Percentiles rank a stretch among this genome's conserved stretches.
phyloP scores from a whole-genome alignment of 1,140 invertebrate species.

The Sycophaga agraensis region DNA sequence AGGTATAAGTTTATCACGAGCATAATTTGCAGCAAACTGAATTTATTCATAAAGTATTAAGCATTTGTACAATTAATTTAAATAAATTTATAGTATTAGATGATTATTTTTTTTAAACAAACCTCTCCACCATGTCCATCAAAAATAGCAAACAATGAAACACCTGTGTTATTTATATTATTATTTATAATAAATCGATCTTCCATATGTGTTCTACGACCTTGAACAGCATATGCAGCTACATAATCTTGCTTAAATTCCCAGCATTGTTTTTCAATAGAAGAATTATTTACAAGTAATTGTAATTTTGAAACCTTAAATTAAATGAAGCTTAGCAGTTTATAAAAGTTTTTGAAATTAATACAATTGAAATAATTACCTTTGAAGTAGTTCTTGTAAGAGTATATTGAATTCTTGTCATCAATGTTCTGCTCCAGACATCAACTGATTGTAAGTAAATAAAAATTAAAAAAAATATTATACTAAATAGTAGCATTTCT shows the following conservation, averaged over 20 bases:
- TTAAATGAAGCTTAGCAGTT: slow-evolving; percentile 4
- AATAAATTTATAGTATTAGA: not conserved
- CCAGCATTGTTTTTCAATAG: slow-evolving; percentile 69
- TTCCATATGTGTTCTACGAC: slow-evolving; percentile 87
- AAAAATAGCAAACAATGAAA: slow-evolving; percentile 88
- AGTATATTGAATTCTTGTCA: slow-evolving; percentile 72
- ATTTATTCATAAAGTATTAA: slow-evolving; percentile 34
- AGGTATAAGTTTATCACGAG: slow-evolving; percentile 77
- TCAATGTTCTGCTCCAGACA: slow-evolving; percentile 73
- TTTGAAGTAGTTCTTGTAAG: slow-evolving; percentile 63
- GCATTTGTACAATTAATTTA: too few species aligned
- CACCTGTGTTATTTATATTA: slow-evolving; percentile 59
- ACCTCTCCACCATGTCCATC: slow-evolving; percentile 94
- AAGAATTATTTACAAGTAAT: slow-evolving; percentile 48
- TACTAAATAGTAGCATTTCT: slow-evolving; percentile 69
- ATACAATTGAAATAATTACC: slow-evolving; percentile 33
- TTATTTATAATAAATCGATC: slow-evolving; percentile 74
- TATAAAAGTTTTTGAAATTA: not conserved
- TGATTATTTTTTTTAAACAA: slow-evolving; percentile 37
- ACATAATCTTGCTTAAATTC: slow-evolving; percentile 72
- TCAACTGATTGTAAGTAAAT: slow-evolving; percentile 78
- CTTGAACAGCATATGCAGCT: slow-evolving; percentile 86
- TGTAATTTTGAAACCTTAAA: slow-evolving; percentile 50
- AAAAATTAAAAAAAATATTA: slow-evolving; percentile 67
- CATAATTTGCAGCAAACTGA: slow-evolving; percentile 88